Percentiles rank a stretch among this genome's conserved stretches.
These are phyloP conservation scores for Phoxinus phoxinus DNA, from an alignment of 2,113 vertebrate species.

Conservation along the genomic window DNA sequence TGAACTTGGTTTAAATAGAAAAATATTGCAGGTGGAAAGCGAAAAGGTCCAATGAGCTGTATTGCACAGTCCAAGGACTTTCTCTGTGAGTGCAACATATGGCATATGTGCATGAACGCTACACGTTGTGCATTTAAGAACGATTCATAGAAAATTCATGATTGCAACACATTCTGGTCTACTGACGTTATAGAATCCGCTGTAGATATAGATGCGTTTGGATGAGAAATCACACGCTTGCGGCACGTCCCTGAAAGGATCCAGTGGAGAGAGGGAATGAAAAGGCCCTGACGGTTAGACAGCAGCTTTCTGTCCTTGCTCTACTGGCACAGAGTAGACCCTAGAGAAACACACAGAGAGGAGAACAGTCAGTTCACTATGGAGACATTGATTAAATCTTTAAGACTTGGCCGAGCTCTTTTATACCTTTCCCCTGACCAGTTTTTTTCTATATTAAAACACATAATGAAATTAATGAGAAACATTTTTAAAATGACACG, in stretches of 20 bases:
- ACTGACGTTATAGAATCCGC: background rate
- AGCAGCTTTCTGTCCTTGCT: conserved; percentile 73
- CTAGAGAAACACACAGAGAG: conserved; percentile 57
- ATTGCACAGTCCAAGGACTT: background rate
- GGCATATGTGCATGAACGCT: background rate
- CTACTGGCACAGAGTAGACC: conserved; percentile 74
- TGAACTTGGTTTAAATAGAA: background rate
- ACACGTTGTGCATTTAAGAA: background rate
- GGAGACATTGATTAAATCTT: conserved; percentile 19
- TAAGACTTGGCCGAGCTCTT: background rate
- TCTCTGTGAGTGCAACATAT: background rate
- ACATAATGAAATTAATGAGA: background rate
- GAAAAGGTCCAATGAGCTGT: background rate
- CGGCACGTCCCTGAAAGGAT: conserved; percentile 37
- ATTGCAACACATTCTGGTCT: background rate
- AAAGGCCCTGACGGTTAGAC: conserved; percentile 62
- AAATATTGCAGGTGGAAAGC: background rate
- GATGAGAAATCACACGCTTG: conserved; percentile 22
- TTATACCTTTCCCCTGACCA: background rate
- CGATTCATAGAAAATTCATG: background rate
- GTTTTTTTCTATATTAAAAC: background rate
- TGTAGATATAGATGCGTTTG: background rate
- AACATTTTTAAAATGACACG: background rate
- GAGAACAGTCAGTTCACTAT: conserved; percentile 44
- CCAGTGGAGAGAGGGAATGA: conserved; percentile 26